Conservation (phyloP, 2,113 vertebrate species). For the Sturnira hondurensis region DNA sequence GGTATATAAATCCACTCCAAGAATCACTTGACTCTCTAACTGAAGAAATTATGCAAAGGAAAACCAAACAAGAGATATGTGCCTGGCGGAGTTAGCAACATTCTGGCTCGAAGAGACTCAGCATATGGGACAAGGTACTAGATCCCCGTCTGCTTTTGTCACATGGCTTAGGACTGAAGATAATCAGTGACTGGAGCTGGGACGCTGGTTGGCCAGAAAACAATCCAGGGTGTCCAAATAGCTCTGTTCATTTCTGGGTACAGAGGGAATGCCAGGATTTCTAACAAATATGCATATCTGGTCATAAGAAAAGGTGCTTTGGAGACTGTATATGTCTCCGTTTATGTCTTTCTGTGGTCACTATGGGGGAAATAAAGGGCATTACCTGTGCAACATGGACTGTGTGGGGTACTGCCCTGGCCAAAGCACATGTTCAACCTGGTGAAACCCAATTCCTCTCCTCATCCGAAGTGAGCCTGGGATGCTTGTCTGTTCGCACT, state of each 20-base stretch:
- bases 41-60: slow-evolving; percentile 39
- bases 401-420: background rate
- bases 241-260: background rate
- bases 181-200: background rate
- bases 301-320: background rate
- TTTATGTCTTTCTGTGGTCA: background rate
- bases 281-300: background rate
- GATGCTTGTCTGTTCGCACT: background rate
- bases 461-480: background rate
- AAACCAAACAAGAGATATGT: background rate
- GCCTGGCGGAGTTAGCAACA: slow-evolving; percentile 22
- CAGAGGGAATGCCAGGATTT: background rate
- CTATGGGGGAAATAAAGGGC: background rate
- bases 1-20: slow-evolving; percentile 55
- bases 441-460: background rate
- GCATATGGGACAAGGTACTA: background rate
- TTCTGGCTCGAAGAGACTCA: slow-evolving; percentile 44
- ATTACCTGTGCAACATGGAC: background rate
- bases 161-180: background rate
- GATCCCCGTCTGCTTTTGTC: slow-evolving; percentile 17
- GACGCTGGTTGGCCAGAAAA: background rate
- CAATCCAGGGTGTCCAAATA: background rate
- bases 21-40: slow-evolving; percentile 59
- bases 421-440: background rate
- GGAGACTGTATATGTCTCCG: background rate